Base-by-base conservation (phyloP, 2,113 vertebrate genomes). In the Tautogolabrus adspersus region DNA sequence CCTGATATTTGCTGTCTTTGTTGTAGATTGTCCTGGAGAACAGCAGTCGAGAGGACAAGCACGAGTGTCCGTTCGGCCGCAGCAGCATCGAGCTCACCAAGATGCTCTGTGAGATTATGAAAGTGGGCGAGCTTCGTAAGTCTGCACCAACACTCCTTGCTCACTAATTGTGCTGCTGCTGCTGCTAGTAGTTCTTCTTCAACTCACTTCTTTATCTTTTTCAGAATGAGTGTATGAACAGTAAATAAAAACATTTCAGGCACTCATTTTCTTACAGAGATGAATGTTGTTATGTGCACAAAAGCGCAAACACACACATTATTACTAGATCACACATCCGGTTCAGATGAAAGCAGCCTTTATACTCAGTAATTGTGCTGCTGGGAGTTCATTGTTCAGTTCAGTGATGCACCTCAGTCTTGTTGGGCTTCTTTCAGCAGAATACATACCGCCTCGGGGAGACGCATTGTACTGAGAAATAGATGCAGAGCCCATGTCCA, bases 91-190 rank as follows among this genome's bases (percentile, higher is more conserved):
- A 99, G 90, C 95, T 99, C 81, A 99, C 98, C 78, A 99, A 97
- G 93, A 99, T 98, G 97, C 95, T 99, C 30, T 99, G 98, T 1
- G 98, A 99, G 92, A 98, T 98, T 69, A 94, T 99, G 74, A 98
- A 97, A 97, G 98, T 99, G 61, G 98, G 98, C 88, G 98, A 99
- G 82, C 95, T 99, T 49, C 98, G 98, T 99, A 95, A 98, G 98
- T 99, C 65, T 0, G 22, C 40, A 47, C 16, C 12, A 22, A 67
- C 54, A 52, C 55, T 38, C 62, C 19, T 40, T 42, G 54, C 42
- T 37, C 59, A 3, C 71, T 74, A 58, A 3, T 2, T 23, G 8
- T 7, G 10, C 16, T 34, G 22, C 8, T 7, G 10, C 16, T 34
- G 22, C 8, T 19, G 11, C 5, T 15, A 2, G 1, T 23, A 1